Base-by-base conservation (phyloP, 2,888 invertebrate genomes). In the Apamea sordens region DNA sequence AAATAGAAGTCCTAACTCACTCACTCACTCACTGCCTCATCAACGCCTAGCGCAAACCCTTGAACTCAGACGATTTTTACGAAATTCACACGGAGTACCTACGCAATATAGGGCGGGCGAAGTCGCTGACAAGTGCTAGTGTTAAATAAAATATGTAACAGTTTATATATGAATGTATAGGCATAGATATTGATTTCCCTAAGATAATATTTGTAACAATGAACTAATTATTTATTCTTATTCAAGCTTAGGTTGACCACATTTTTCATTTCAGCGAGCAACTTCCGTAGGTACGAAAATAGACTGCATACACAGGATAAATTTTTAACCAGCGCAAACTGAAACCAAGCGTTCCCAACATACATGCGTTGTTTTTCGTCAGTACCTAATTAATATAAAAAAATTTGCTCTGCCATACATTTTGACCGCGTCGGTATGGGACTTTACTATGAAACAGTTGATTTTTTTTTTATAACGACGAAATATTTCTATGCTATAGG, bases 131-230 rank as follows among this genome's bases (percentile, higher is more conserved):
- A 41, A 41, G 15, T 7, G 15, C 21, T 69, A 50, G 24, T 69
- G 50, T 50, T 50, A 4, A 32, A 32, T 24, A 50, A 50, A 32
- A 13, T 59, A 63, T 21, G 63, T 64, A 5, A 63, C 10, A 21
- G 21, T 64, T 21, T 32, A 32, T 32, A 64, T 47, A 47, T 47
- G 10, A 32, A 41, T 41, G 41, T 21, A 63, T 32, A 59, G 13
- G n/a, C 59, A 63, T 32, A 32, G 4, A 7, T n/a, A 71, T 41
- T 41, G 11, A 36, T 64, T 41, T 64, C 71, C 21, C 8, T 63
- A 41, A n/a, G 64, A 64, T 64, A 64, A 41, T 41, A 1, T 71
- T n/a, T 64, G n/a, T n/a, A 21, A 64, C 18, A 71, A n/a, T 71
- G 71, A 21, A 13, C 64, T 41, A 21, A 64, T 65, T 72, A 63